Evolutionary conservation across 1,140 invertebrate species (phyloP).

Genomic region (Ptiloglossa arizonensis): DNA sequence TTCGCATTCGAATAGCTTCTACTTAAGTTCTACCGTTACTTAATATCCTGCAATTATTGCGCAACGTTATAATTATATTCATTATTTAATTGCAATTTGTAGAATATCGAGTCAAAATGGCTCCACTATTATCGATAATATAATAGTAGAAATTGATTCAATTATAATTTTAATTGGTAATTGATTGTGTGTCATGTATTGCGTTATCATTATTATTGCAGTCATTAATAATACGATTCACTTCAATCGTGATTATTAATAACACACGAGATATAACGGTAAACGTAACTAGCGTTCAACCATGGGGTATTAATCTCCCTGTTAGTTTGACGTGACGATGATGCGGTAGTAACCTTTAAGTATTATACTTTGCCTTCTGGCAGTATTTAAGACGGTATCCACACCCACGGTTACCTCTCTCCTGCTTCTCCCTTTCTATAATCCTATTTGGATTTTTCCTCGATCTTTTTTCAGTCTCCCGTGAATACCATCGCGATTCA

Average conservation of each 20-base stretch:
- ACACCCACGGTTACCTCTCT: slow-evolving; percentile 41
- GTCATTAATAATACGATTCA: slow-evolving; percentile 32
- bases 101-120: not conserved
- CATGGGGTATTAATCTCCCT: slow-evolving; percentile 73
- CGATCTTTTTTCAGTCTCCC: not conserved
- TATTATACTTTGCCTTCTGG: slow-evolving; percentile 45
- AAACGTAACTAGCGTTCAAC: slow-evolving; percentile 73
- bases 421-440: slow-evolving; percentile 15
- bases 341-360: slow-evolving; percentile 76
- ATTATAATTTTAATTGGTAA: slow-evolving; percentile 37
- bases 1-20: too few relatives aligned
- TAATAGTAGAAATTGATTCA: not conserved
- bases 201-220: slow-evolving; percentile 21
- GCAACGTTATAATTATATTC: too few relatives aligned
- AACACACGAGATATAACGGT: slow-evolving; percentile 21
- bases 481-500: slow-evolving; percentile 1
- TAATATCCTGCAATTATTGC: not conserved
- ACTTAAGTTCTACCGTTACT: rapidly evolving
- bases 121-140: not conserved
- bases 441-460: slow-evolving; percentile 22
- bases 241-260: slow-evolving; percentile 41
- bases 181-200: slow-evolving; percentile 4
- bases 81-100: not conserved
- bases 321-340: slow-evolving; percentile 73
- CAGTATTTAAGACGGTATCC: slow-evolving; percentile 43